Base-by-base conservation (phyloP, 2,888 invertebrate species). In the Epinotia brunnichana region DNA sequence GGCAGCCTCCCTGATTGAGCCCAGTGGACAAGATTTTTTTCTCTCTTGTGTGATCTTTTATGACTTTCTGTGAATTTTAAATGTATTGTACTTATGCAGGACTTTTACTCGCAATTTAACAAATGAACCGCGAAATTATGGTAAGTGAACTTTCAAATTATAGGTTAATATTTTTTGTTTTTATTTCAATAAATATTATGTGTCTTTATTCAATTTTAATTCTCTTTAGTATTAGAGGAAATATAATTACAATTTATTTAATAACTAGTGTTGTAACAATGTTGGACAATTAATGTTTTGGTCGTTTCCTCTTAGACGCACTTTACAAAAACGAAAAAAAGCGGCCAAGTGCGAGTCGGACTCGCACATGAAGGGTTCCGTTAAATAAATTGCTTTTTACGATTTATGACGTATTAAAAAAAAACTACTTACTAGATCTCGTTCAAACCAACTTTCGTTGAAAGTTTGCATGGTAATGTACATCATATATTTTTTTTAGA, bases 1-100 rank as follows among this genome's bases (percentile, higher is more conserved):
- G 76, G 74, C 75, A 77, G 62, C 69, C 51, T 66, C 68, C 62
- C 70, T 73, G 73, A 75, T 76, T 74, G 57, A 72, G 51, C 53
- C 17, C 39, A 56, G 60, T 73, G 73, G 69, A 66, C 75, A 64
- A 67, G 56, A 59, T 64, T 71, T 64, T 53, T 17, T 68, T 48
- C 19, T 15, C 24, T 71, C 17, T 41, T 35, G 19, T 56, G 70
- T 53, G 53, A 54, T 56, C 15, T 44, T 19, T 56, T 15, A 41
- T 72, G 68, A 68, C 68, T 67, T 64, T 39, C 9, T 39, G 68
- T 71, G 56, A 61, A 67, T 56, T n/a, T n/a, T 57, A 17, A 48
- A n/a, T 48, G 5, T 17, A 60, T 53, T 69, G 21, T 24, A 54
- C n/a, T 54, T 54, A 48, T 56, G 57, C 3, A 59, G 57, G 35